Evolutionary conservation across 2,888 invertebrate genomes (phyloP).

Genomic region (Leptogaster cylindrica): DNA sequence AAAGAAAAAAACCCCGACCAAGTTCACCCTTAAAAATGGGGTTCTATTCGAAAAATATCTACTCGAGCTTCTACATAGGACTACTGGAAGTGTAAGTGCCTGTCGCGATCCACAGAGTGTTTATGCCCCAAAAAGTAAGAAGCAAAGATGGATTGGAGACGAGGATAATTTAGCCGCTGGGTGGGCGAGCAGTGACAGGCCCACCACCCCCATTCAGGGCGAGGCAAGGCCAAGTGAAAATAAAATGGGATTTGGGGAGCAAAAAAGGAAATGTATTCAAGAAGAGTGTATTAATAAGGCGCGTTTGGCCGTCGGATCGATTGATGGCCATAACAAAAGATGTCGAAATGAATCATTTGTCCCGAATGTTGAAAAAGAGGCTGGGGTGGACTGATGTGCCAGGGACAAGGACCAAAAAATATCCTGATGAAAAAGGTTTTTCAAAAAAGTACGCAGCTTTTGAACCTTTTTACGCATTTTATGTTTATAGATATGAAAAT

Average conservation of each 20-base stretch:
- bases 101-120: constrained; percentile 41
- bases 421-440: not conserved
- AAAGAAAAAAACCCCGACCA: constrained; percentile 33
- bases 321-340: constrained; percentile 60
- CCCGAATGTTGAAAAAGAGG: constrained; percentile 27
- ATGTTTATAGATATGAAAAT: no score
- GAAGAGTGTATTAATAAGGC: constrained; percentile 55
- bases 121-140: constrained; percentile 30
- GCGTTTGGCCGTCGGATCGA: constrained; percentile 61
- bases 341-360: constrained; percentile 61
- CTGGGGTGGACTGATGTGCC: not conserved
- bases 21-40: constrained; percentile 46
- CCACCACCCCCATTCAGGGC: constrained; percentile 8
- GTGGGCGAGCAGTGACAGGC: not conserved
- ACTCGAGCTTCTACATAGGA: constrained; percentile 37
- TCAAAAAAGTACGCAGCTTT: not conserved
- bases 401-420: not conserved
- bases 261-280: constrained; percentile 41
- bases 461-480: no score
- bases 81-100: constrained; percentile 40
- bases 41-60: constrained; percentile 41
- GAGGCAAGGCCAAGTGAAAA: constrained; percentile 29
- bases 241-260: constrained; percentile 29
- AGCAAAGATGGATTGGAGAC: constrained; percentile 46
- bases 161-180: constrained; percentile 42